Conservation (phyloP, 2,113 vertebrate species). For the Eurystomus gularis region DNA sequence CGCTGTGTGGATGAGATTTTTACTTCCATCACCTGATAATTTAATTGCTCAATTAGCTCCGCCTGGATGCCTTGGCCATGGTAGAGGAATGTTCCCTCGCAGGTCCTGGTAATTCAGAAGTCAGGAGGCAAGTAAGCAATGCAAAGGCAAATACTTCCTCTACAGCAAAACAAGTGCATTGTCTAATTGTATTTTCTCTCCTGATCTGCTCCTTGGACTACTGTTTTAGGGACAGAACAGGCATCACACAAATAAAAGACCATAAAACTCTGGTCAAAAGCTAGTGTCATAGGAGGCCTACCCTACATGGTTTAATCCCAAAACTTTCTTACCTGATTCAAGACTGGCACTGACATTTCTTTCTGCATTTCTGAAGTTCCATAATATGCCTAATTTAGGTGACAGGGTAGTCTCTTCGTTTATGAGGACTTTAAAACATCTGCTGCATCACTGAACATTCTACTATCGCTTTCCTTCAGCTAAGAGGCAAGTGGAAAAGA, state of each 20-base stretch:
- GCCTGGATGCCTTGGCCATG: not conserved
- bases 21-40: slow-evolving; percentile 50
- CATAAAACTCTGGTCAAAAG: not conserved
- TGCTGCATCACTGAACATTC: not conserved
- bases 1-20: not conserved
- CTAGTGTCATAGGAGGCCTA: not conserved
- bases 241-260: not conserved
- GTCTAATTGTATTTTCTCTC: not conserved
- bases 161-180: not conserved
- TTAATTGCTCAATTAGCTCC: slow-evolving; percentile 43
- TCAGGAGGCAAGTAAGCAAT: not conserved
- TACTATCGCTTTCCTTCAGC: not conserved
- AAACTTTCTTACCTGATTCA: not conserved
- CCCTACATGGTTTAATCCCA: not conserved
- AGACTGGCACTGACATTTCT: not conserved
- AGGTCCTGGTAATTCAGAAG: not conserved
- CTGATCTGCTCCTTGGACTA: not conserved
- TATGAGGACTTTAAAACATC: not conserved
- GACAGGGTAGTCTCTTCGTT: not conserved
- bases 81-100: slow-evolving; percentile 27
- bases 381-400: not conserved
- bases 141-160: slow-evolving; percentile 2
- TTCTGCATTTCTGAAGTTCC: not conserved
- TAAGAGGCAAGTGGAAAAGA: not conserved
- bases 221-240: not conserved